These are phyloP conservation scores for Myotis davidii DNA, from an alignment of 2,113 vertebrate genomes.

Conservation along the genomic window DNA sequence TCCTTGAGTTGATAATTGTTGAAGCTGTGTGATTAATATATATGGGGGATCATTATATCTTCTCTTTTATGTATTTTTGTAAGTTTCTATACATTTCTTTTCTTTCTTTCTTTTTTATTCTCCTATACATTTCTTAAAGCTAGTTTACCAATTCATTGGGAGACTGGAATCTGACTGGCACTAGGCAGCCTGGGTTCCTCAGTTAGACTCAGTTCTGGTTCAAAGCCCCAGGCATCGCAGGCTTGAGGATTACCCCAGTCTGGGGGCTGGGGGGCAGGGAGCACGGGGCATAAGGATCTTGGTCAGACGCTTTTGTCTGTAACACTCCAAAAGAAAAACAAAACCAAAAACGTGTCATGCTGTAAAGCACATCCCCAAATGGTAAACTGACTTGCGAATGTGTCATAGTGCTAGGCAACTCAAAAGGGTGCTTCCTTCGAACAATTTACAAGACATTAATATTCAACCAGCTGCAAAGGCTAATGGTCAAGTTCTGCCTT, in stretches of 20 bases:
- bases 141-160: not conserved
- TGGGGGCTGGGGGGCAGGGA: not conserved
- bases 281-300: not conserved
- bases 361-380: conserved; percentile 30
- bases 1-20: not conserved
- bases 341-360: not conserved
- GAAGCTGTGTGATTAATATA: not conserved
- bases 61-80: not conserved
- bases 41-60: not conserved
- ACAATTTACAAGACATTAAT: conserved; percentile 68
- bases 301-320: not conserved
- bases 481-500: conserved; percentile 56
- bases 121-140: not conserved
- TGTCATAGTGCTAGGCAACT: conserved; percentile 68
- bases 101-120: not conserved
- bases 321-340: not conserved
- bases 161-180: not conserved
- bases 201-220: not conserved
- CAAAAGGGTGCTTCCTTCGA: conserved; percentile 39
- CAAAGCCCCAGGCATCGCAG: not conserved
- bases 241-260: not conserved
- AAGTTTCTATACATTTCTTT: not conserved
- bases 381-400: conserved; percentile 7
- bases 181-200: not conserved
- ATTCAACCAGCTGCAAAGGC: conserved; percentile 64